Evolutionary conservation across 2,888 invertebrate genomes (phyloP).

Genomic region (Idaea dimidiata): DNA sequence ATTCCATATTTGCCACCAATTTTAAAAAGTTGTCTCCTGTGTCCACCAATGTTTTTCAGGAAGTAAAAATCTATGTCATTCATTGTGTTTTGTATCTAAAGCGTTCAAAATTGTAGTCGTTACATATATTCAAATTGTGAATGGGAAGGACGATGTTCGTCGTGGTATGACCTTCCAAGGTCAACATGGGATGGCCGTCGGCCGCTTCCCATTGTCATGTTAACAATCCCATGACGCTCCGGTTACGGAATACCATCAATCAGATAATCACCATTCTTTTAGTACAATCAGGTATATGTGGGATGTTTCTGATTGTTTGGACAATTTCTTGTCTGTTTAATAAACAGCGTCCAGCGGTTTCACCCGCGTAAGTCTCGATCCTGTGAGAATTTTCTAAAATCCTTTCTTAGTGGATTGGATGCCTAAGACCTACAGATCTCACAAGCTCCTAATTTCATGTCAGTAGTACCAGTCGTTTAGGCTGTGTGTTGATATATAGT

Average conservation of each 20-base stretch:
- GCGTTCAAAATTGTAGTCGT: not conserved
- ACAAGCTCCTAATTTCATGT: no score
- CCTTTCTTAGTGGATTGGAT: no score
- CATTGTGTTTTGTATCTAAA: not conserved
- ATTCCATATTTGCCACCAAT: no score
- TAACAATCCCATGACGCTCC: not conserved
- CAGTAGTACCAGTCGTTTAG: no score
- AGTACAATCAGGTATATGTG: not conserved
- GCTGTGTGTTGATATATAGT: no score
- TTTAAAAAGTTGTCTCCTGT: no score
- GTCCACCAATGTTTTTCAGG: not conserved
- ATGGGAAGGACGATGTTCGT: not conserved
- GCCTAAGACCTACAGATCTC: no score
- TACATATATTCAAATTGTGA: not conserved
- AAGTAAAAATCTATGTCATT: not conserved
- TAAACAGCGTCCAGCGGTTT: no score
- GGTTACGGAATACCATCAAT: constrained; percentile 1
- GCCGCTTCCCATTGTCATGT: not conserved
- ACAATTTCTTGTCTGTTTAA: not conserved
- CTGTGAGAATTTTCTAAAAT: no score
- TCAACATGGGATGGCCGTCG: not conserved
- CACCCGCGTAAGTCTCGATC: no score
- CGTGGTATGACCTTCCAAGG: not conserved
- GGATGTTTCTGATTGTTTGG: not conserved
- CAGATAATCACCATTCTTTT: not conserved